A percentile compares a stretch with the other conserved stretches of the same genome.
Conservation (phyloP, 2,797 vertebrate genomes). For the Furcifer pardalis region DNA sequence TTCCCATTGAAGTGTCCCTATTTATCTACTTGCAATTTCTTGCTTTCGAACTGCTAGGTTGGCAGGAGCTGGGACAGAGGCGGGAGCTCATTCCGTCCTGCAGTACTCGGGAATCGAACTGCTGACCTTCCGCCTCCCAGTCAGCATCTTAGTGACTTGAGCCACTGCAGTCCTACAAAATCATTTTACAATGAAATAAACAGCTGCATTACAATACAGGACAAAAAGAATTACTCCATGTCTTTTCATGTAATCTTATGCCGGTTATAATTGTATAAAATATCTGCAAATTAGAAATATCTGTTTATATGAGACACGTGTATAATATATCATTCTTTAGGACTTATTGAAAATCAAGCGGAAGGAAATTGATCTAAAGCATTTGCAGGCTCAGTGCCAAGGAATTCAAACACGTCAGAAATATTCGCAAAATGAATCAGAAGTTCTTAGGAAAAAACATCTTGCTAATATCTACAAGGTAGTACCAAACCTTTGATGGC, state of each 20-base stretch:
- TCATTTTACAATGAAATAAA: not conserved
- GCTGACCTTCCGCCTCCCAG: too few relatives aligned
- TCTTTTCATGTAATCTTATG: not conserved
- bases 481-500: slow-evolving; percentile 23
- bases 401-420: slow-evolving; percentile 88
- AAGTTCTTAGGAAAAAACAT: slow-evolving; percentile 82
- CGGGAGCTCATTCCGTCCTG: too few relatives aligned
- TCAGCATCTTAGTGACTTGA: too few relatives aligned
- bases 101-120: too few relatives aligned
- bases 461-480: slow-evolving; percentile 81
- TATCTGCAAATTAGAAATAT: not conserved
- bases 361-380: slow-evolving; percentile 89
- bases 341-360: slow-evolving; percentile 82
- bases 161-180: too few relatives aligned
- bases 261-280: not conserved
- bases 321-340: slow-evolving; percentile 69
- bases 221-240: not conserved
- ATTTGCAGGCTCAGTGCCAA: slow-evolving; percentile 80
- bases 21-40: too few relatives aligned
- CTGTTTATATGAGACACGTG: slow-evolving; percentile 6
- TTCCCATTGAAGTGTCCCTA: too few relatives aligned
- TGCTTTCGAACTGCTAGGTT: too few relatives aligned
- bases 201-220: not conserved
- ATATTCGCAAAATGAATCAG: slow-evolving; percentile 88
- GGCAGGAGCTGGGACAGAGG: too few relatives aligned